These are phyloP conservation scores for Diploscapter pachys DNA, from an alignment of 1,140 invertebrate genomes.

Conservation along the genomic window DNA sequence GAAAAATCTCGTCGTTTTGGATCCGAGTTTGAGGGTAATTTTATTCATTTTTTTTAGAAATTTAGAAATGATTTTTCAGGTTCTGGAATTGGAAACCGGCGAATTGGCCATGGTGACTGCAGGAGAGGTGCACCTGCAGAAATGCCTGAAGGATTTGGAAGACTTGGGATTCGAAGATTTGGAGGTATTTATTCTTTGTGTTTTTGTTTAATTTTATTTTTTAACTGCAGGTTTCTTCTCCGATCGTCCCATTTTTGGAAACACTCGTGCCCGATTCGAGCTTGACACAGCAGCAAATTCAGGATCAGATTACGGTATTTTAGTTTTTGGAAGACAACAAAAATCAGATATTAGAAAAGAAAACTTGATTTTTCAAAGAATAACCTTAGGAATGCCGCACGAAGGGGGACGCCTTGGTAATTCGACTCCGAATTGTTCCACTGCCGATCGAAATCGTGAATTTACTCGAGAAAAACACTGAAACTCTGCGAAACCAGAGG, in stretches of 20 bases:
- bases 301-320: slow-evolving; percentile 10
- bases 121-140: slow-evolving; percentile 93
- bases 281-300: slow-evolving; percentile 61
- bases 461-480: slow-evolving; percentile 56
- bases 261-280: slow-evolving; percentile 73
- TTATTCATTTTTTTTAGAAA: too few relatives aligned
- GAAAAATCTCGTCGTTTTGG: slow-evolving; percentile 81
- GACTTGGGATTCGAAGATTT: slow-evolving; percentile 46
- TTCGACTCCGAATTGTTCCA: slow-evolving; percentile 76
- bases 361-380: too few relatives aligned
- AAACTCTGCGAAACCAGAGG: slow-evolving; percentile 7
- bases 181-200: slow-evolving; percentile 55
- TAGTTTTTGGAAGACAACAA: too few relatives aligned
- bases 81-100: slow-evolving; percentile 72
- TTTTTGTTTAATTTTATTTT: slow-evolving; percentile 60
- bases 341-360: too few relatives aligned
- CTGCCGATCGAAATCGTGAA: slow-evolving; percentile 73
- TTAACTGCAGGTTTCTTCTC: slow-evolving; percentile 82
- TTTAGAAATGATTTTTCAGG: neutral
- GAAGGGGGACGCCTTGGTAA: slow-evolving; percentile 66
- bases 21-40: slow-evolving; percentile 63
- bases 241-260: slow-evolving; percentile 92
- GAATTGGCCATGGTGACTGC: slow-evolving; percentile 93
- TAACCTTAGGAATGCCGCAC: slow-evolving; percentile 5
- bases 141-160: slow-evolving; percentile 75